Evolutionary conservation across 1,140 invertebrate genomes (phyloP), one percentile per base, ranked within the genome.

Genomic region (Gonatopus flavifemur): DNA sequence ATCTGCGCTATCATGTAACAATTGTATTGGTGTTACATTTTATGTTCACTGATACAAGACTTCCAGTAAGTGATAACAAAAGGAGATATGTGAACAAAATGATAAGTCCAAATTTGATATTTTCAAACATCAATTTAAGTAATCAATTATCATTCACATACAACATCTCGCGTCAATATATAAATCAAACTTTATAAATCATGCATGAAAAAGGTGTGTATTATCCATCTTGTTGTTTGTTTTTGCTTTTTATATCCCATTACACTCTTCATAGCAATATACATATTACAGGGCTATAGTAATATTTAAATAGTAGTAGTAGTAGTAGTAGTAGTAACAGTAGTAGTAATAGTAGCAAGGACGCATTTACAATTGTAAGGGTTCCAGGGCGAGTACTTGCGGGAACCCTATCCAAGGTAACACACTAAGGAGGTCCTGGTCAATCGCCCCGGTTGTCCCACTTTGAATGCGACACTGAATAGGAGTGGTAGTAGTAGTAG

Each of bases 331-430:
- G n/a, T n/a, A n/a, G n/a, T n/a, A n/a, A n/a, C n/a, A n/a, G n/a
- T n/a, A n/a, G n/a, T n/a, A n/a, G 53, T 64, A 64, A 55, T 62
- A 67, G 56, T 62, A 62, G 58, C 64, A 64, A 52, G 49, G 31
- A 55, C 50, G 50, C 20, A 49, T 62, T 57, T 54, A 66, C 53
- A 59, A 64, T 64, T 64, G 51, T 49, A 64, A 66, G 61, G 51
- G 45, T 53, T 59, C 35, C 35, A n/a, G n/a, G 15, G 61, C 50
- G 52, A 52, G 55, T 49, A 62, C 59, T 64, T 62, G 49, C 38
- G 9, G 30, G 32, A 32, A 16, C 47, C 55, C 25, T 28, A 40
- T 42, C 40, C 21, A 39, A 36, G 42, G 52, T 43, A 44, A 38
- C 30, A 22, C 36, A n/a, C n/a, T n/a, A n/a, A n/a, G n/a, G 42